phyloP scores from a whole-genome alignment of 2,113 vertebrate species.

The Mus spicilegus region DNA sequence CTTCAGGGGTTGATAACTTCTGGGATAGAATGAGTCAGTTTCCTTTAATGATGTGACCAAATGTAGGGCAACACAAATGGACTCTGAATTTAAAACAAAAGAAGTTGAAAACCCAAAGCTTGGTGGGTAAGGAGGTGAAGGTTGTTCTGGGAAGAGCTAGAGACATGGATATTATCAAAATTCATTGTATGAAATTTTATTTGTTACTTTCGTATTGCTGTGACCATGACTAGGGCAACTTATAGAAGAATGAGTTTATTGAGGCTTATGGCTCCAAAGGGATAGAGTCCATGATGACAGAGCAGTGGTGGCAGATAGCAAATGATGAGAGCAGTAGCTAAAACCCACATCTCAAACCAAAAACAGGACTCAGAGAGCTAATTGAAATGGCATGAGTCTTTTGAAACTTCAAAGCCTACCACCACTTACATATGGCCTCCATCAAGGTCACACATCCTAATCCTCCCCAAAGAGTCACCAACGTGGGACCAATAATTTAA shows the following conservation, averaged over 20 bases:
- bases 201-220: not conserved
- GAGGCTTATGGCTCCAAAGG: too few relatives aligned
- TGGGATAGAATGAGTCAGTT: not conserved
- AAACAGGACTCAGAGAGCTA: not conserved
- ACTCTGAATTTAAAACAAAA: not conserved
- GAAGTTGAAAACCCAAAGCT: not conserved
- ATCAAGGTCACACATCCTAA: not conserved
- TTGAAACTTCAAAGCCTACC: not conserved
- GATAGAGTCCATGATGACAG: not conserved
- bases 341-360: not conserved
- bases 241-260: not conserved
- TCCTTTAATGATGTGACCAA: not conserved
- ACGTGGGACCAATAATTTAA: not conserved
- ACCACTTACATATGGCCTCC: not conserved
- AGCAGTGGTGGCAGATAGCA: not conserved
- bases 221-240: not conserved
- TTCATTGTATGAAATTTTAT: not conserved
- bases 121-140: not conserved
- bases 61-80: not conserved
- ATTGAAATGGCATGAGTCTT: not conserved
- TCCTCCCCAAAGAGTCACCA: not conserved
- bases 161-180: not conserved
- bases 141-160: not conserved
- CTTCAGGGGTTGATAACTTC: not conserved
- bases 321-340: not conserved